Conservation (phyloP, 2,797 vertebrate species). For the Amblyopsis hoosieri region DNA sequence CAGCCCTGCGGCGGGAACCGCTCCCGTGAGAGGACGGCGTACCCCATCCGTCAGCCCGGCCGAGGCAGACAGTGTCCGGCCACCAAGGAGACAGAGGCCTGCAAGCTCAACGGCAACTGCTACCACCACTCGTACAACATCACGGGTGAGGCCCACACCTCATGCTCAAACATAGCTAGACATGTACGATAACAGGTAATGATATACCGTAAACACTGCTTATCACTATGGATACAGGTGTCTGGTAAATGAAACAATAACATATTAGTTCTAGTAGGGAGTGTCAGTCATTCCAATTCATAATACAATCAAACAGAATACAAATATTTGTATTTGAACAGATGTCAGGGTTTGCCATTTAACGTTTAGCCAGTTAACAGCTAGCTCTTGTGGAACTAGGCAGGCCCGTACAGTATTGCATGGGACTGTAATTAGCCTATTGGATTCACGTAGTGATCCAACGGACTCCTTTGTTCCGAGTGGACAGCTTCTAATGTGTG, state of each 20-base stretch:
- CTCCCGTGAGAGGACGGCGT: conserved; percentile 81
- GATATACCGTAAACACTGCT: no score
- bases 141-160: conserved; percentile 80
- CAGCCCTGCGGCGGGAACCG: conserved; percentile 87
- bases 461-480: no score
- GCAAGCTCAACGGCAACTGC: conserved; percentile 92
- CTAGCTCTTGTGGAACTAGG: no score
- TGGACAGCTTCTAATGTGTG: not conserved
- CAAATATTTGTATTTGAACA: not conserved
- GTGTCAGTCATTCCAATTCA: not conserved
- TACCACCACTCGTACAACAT: conserved; percentile 94
- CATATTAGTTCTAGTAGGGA: no score
- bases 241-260: no score
- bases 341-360: not conserved
- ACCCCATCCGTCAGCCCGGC: conserved; percentile 82
- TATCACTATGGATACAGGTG: no score
- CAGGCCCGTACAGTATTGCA: no score
- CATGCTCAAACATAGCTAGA: not conserved
- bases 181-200: not conserved
- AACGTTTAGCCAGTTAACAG: not conserved
- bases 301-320: not conserved
- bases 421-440: no score
- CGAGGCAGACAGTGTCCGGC: conserved; percentile 84
- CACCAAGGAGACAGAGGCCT: conserved; percentile 80
- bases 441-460: no score